Conservation (phyloP, 2,113 vertebrate genomes). For the Psophia crepitans region DNA sequence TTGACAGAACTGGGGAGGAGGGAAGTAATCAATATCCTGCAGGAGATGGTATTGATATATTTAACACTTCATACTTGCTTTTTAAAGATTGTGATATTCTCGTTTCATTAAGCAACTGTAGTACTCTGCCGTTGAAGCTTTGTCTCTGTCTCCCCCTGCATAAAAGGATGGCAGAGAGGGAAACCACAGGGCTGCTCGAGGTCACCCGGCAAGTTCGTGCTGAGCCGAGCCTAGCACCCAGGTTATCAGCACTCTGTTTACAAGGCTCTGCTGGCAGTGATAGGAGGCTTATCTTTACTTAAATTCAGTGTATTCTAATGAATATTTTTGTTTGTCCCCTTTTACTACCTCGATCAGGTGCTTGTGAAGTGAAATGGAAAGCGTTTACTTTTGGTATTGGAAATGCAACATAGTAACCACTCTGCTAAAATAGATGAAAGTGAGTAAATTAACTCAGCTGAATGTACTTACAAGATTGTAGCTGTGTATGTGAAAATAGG, state of each 20-base stretch:
- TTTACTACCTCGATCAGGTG: background rate
- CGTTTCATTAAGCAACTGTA: accelerated
- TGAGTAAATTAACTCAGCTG: background rate
- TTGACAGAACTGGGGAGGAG: background rate
- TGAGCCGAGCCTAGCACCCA: background rate
- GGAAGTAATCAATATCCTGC: background rate
- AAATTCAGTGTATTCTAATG: background rate
- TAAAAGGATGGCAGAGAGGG: background rate
- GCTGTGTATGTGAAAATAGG: background rate
- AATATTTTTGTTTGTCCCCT: background rate
- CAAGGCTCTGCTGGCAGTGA: background rate
- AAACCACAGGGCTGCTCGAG: background rate
- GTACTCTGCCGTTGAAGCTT: background rate
- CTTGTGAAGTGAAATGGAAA: background rate
- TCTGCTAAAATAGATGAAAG: background rate
- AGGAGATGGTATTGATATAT: background rate
- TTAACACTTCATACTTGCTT: background rate
- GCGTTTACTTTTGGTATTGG: background rate
- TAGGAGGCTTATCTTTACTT: background rate
- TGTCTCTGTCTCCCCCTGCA: background rate
- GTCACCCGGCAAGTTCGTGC: background rate
- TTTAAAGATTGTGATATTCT: background rate
- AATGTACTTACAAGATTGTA: background rate
- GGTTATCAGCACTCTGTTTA: background rate
- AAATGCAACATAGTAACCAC: background rate